Evolutionary conservation across 2,888 invertebrate genomes (phyloP), one percentile per base, ranked within the genome.

Genomic region (Sthenelais limicola): DNA sequence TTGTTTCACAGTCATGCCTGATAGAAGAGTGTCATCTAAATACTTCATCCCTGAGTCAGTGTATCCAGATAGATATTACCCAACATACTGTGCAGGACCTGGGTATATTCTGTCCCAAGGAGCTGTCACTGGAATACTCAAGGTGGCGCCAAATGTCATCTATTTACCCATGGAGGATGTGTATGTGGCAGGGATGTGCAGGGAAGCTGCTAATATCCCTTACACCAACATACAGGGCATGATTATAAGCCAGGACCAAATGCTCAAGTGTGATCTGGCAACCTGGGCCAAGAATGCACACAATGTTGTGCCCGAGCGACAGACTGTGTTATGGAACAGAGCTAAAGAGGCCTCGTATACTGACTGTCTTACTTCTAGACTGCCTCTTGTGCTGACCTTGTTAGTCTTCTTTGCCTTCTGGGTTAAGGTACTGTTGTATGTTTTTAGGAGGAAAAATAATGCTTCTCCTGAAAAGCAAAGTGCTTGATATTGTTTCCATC

Each of bases 101-200:
- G 79, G 74, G 3, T 79, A 79, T 47, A 71, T 78, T 26, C 35
- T 79, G 49, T 79, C 79, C 30, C 68, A 67, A n/a, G 24, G 38
- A n/a, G 78, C 79, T 9, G 58, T 74, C 3, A n/a, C 5, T 9
- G 73, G 67, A 3, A 32, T 79, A 5, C 24, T 78, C 43, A 18
- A 30, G 3, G 74, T 77, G 15, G 72, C 74, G 15, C 58, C 66
- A 1, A 62, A 75, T 49, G 75, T 76, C n/a, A 54, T 43, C 12
- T 79, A 72, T 58, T 30, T 79, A n/a, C 68, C 72, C 0, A 78
- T 78, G 78, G 79, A 79, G 72, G 79, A 79, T 47, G 79, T 79
- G 28, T 78, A 71, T 70, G 72, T 77, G 15, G 69, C 78, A 4
- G 79, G 79, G 7, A 58, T 79, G 38, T 74, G 76, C 47, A 68